phyloP scores from a whole-genome alignment of 1,140 invertebrate genomes.

The Diorhabda carinulata region DNA sequence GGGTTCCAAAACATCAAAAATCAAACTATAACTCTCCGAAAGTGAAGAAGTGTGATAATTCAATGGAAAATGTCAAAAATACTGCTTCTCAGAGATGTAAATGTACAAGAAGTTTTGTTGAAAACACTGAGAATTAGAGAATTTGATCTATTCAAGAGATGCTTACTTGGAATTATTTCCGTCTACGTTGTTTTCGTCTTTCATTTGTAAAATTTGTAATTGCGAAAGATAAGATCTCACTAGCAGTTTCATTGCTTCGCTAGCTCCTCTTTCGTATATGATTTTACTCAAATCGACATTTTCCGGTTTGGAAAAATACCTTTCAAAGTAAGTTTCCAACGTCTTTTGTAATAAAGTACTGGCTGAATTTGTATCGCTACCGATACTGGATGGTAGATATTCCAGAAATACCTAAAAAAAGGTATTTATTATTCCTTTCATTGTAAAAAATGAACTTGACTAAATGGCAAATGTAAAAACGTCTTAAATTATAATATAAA shows the following conservation, averaged over 20 bases:
- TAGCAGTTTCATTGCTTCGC: slow-evolving; percentile 55
- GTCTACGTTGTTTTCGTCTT: slow-evolving; percentile 28
- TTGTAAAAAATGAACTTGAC: too few species aligned
- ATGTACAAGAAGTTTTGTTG: too few species aligned
- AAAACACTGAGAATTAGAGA: too few species aligned
- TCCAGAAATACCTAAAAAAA: slow-evolving; percentile 52
- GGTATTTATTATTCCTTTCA: background rate
- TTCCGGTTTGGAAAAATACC: slow-evolving; percentile 47
- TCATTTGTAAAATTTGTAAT: slow-evolving; percentile 45
- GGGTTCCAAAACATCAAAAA: too few species aligned
- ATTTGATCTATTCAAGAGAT: background rate
- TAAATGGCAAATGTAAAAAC: too few species aligned
- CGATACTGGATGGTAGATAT: slow-evolving; percentile 57
- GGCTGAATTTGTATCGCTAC: slow-evolving; percentile 52
- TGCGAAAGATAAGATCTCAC: slow-evolving; percentile 56
- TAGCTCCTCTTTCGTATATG: slow-evolving; percentile 48
- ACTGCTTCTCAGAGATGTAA: too few species aligned
- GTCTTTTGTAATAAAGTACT: slow-evolving; percentile 54
- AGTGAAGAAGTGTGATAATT: too few species aligned
- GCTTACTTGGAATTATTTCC: slow-evolving; percentile 8
- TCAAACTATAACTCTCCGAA: too few species aligned
- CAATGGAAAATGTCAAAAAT: too few species aligned
- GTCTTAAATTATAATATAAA: too few species aligned
- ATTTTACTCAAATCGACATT: slow-evolving; percentile 40
- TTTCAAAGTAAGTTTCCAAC: slow-evolving; percentile 53